phyloP scores from a whole-genome alignment of 2,113 vertebrate genomes.

The Alligator sinensis region DNA sequence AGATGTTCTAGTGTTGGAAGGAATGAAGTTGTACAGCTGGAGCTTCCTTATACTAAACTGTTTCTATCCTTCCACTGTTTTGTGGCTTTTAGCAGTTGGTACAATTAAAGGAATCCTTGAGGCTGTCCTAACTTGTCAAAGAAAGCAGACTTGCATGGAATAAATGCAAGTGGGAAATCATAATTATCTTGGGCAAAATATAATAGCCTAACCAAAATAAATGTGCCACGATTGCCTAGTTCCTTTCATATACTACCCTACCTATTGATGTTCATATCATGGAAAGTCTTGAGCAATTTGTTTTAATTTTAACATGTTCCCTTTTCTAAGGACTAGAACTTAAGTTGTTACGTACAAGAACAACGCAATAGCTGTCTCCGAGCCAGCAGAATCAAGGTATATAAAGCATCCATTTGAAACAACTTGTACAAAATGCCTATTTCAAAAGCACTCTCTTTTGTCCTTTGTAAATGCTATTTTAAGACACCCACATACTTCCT shows the following conservation, averaged over 20 bases:
- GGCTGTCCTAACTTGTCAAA: background rate
- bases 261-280: accelerated
- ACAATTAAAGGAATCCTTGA: background rate
- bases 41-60: too few relatives aligned
- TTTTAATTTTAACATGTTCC: background rate
- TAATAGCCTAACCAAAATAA: accelerated
- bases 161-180: too few relatives aligned
- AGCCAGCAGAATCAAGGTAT: background rate
- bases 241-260: background rate
- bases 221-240: accelerated
- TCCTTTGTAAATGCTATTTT: background rate
- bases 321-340: background rate
- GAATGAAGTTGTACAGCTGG: too few relatives aligned
- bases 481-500: background rate
- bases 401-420: background rate
- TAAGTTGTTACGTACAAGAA: background rate
- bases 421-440: background rate
- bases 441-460: background rate
- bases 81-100: background rate
- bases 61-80: background rate
- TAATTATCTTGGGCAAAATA: too few relatives aligned
- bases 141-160: background rate
- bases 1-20: too few relatives aligned
- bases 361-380: background rate
- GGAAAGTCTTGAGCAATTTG: background rate